A percentile compares a stretch with the other conserved stretches of the same genome.
Conservation (phyloP, 2,113 vertebrate species). For the Ciconia boyciana region DNA sequence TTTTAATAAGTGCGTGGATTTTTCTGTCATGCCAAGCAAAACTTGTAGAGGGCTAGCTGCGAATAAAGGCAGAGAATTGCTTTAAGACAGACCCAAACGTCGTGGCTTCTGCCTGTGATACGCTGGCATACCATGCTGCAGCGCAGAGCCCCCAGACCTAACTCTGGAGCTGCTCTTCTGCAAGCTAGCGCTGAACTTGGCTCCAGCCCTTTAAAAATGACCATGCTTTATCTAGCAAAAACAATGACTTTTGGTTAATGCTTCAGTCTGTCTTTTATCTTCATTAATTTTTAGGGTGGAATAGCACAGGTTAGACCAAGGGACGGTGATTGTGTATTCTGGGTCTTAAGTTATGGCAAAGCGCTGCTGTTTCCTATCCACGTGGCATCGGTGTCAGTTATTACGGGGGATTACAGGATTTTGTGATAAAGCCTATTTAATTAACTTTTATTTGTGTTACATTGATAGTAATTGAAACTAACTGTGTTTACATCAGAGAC, state of each 20-base stretch:
- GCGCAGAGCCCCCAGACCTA: no score
- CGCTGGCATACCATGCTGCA: fast-evolving
- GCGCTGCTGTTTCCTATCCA: not conserved
- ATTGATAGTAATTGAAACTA: not conserved
- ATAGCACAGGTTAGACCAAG: not conserved
- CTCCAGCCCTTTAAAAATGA: not conserved
- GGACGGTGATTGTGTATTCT: fast-evolving
- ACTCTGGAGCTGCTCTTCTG: not conserved
- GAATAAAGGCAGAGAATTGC: not conserved
- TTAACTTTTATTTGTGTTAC: not conserved
- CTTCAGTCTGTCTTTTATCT: not conserved
- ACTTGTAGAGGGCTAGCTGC: not conserved
- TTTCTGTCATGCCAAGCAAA: not conserved
- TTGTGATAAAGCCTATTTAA: not conserved
- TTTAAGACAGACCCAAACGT: not conserved
- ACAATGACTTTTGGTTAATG: not conserved
- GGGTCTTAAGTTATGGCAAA: fast-evolving
- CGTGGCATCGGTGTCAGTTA: not conserved
- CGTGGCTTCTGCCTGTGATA: not conserved
- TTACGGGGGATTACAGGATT: not conserved
- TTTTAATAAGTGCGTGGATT: not conserved
- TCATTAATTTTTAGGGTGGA: not conserved
- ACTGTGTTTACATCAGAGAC: not conserved
- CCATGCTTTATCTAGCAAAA: not conserved
- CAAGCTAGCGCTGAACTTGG: not conserved